Conservation (phyloP, 2,797 vertebrate species). For the Anguilla pacifica region DNA sequence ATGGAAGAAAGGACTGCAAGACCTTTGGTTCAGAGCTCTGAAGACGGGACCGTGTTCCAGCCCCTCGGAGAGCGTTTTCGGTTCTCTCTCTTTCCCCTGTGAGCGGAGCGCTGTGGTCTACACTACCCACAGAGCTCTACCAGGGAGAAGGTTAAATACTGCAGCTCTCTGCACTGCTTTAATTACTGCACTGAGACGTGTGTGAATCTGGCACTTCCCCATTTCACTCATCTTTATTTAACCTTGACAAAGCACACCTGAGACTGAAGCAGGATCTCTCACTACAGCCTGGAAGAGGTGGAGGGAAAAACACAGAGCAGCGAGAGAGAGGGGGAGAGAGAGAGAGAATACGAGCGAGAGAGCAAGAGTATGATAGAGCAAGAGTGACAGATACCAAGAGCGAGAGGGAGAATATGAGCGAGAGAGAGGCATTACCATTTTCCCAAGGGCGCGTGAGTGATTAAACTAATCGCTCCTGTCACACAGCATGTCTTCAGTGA, state of each 20-base stretch:
- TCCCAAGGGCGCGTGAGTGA: background rate
- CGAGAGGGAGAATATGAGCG: too few relatives aligned
- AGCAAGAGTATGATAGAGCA: background rate
- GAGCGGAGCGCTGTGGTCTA: background rate
- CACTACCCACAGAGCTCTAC: background rate
- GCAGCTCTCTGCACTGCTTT: background rate
- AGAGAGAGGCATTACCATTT: conserved; percentile 1
- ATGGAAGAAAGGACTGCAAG: background rate
- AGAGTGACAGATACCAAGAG: too few relatives aligned
- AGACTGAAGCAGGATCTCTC: background rate
- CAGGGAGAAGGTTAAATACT: background rate
- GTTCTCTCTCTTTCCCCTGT: background rate
- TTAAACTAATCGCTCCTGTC: conserved; percentile 18
- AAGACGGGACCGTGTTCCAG: background rate
- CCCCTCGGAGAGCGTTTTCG: background rate
- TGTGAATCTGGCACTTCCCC: background rate
- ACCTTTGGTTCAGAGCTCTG: background rate
- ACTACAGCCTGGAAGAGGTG: background rate
- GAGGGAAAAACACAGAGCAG: background rate
- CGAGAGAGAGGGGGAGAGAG: background rate
- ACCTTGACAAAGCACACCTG: background rate
- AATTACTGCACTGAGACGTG: background rate
- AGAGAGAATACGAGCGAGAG: background rate
- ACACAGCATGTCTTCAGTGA: background rate
- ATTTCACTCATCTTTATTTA: background rate